These are phyloP conservation scores for Melitaea athalia DNA, from an alignment of 2,888 invertebrate genomes.

Conservation along the genomic window DNA sequence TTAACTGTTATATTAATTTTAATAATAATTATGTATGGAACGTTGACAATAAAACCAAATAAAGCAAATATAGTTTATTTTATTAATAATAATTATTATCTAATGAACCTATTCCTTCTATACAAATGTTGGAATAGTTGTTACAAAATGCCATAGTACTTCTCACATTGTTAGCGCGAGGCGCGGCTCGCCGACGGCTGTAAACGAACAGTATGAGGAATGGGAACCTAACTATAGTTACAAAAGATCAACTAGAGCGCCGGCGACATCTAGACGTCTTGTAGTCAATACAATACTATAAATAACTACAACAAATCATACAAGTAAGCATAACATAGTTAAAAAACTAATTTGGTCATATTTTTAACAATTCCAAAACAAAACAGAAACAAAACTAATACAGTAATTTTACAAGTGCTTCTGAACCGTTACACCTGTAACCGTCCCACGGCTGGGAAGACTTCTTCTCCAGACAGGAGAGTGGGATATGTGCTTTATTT, in stretches of 20 bases:
- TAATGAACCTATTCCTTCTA: slow-evolving; percentile 55
- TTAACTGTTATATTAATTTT: no score
- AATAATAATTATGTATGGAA: not conserved
- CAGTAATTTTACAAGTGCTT: not conserved
- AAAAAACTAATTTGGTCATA: not conserved
- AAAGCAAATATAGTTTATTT: slow-evolving; percentile 71
- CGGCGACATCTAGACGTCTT: not conserved
- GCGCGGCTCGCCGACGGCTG: no score
- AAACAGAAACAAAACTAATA: not conserved
- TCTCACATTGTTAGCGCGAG: not conserved
- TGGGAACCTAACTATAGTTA: not conserved
- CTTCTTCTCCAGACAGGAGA: no score
- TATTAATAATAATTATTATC: slow-evolving; percentile 64
- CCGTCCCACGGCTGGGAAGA: no score
- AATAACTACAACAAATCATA: not conserved
- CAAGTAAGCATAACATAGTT: not conserved
- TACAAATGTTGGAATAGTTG: slow-evolving; percentile 47
- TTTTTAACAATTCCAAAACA: not conserved
- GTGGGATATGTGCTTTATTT: no score
- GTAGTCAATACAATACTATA: not conserved
- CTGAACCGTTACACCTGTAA: no score
- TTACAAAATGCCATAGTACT: slow-evolving; percentile 36
- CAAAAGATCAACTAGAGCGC: not conserved
- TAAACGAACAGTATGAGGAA: no score
- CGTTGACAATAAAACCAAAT: slow-evolving; percentile 48